Evolutionary conservation across 2,888 invertebrate genomes (phyloP).

Genomic region (Galerucella calmariensis): DNA sequence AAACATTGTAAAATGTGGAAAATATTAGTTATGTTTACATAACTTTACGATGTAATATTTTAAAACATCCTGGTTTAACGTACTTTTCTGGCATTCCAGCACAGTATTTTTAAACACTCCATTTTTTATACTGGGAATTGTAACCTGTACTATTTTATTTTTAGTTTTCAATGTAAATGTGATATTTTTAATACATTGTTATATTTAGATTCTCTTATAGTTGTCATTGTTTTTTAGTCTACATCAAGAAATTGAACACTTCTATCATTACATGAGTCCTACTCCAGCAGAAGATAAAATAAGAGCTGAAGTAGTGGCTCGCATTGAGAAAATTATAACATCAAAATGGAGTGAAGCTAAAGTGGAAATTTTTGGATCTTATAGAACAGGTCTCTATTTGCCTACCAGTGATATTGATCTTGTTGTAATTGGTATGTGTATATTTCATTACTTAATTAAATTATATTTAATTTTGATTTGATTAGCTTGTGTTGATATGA

Average conservation of each 20-base stretch:
- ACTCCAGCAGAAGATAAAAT: constrained; percentile 91
- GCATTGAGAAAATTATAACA: constrained; percentile 88
- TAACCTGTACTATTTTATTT: neutral
- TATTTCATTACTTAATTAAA: neutral
- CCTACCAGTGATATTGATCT: constrained; percentile 88
- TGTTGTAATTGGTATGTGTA: constrained; percentile 70
- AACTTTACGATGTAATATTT: too few species aligned
- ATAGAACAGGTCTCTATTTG: constrained; percentile 95
- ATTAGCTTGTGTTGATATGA: neutral
- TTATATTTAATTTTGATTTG: neutral
- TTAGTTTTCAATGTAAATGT: neutral
- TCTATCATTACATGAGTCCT: constrained; percentile 94
- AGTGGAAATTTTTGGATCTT: constrained; percentile 98
- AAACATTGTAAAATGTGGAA: neutral
- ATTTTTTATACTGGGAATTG: neutral
- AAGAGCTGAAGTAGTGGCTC: constrained; percentile 87
- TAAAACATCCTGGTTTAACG: neutral
- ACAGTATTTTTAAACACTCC: neutral
- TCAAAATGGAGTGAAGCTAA: constrained; percentile 93
- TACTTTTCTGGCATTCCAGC: neutral
- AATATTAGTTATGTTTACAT: neutral
- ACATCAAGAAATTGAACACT: constrained; percentile 97
- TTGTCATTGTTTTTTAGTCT: constrained; percentile 70
- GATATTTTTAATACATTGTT: neutral
- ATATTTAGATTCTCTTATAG: neutral